A percentile compares a stretch with the other conserved stretches of the same genome.
phyloP scores from a whole-genome alignment of 2,797 vertebrate genomes.

The Siniperca scherzeri region DNA sequence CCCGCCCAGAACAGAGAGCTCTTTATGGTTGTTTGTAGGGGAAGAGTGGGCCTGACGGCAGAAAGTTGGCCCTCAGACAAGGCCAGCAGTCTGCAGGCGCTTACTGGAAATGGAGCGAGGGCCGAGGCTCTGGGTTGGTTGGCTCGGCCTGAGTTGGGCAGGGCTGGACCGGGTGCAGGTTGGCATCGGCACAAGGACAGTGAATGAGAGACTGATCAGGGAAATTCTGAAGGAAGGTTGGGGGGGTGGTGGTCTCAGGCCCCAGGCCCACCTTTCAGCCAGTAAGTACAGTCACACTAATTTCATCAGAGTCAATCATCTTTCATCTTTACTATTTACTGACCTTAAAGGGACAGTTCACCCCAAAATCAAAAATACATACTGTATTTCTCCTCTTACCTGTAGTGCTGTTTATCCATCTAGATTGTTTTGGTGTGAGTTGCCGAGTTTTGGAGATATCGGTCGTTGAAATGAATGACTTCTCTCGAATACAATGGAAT shows the following conservation, averaged over 20 bases:
- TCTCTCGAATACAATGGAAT: too few relatives aligned
- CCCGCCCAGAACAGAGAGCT: slow-evolving; percentile 89
- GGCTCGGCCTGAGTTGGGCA: slow-evolving; percentile 55
- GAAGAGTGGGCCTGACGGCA: slow-evolving; percentile 83
- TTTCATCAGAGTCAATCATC: slow-evolving; percentile 15
- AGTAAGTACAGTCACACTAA: slow-evolving; percentile 33
- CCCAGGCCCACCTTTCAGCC: slow-evolving; percentile 65
- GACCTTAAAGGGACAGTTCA: neutral
- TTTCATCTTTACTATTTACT: neutral
- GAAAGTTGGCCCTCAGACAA: slow-evolving; percentile 87
- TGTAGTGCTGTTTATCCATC: too few relatives aligned
- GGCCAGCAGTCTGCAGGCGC: slow-evolving; percentile 87
- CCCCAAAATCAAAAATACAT: too few relatives aligned
- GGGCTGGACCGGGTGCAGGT: slow-evolving; percentile 72
- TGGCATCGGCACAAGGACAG: slow-evolving; percentile 80
- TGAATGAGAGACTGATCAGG: slow-evolving; percentile 77
- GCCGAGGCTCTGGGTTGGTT: slow-evolving; percentile 66
- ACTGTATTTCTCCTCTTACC: too few relatives aligned
- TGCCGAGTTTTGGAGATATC: too few relatives aligned
- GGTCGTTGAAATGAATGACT: too few relatives aligned
- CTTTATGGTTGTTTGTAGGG: slow-evolving; percentile 89
- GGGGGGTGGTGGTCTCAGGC: slow-evolving; percentile 31
- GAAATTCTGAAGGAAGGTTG: slow-evolving; percentile 43
- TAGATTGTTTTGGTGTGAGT: too few relatives aligned
- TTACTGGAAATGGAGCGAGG: slow-evolving; percentile 88